phyloP scores from a whole-genome alignment of 2,797 vertebrate species.

The Pangasius sanitwongsei region DNA sequence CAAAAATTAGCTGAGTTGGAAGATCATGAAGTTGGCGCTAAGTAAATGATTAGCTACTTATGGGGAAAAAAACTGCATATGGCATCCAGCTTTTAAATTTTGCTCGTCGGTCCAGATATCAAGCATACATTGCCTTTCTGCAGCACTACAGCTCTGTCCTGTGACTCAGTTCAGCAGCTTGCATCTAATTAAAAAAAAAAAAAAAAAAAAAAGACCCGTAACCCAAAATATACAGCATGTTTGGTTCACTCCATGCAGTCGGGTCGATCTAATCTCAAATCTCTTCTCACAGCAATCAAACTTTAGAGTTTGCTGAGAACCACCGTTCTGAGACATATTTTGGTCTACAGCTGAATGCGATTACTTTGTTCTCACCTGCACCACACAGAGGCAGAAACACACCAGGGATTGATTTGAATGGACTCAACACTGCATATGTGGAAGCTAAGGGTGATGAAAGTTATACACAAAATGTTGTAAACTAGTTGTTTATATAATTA shows the following conservation, averaged over 20 bases:
- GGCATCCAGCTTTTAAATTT: neutral
- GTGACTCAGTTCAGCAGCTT: neutral
- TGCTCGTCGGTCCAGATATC: neutral
- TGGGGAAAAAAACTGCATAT: neutral
- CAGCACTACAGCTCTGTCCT: neutral
- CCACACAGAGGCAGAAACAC: neutral
- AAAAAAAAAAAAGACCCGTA: neutral
- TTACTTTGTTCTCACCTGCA: neutral
- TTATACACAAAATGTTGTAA: neutral
- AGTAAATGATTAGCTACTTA: slow-evolving; percentile 8
- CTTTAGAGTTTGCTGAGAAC: neutral
- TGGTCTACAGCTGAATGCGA: neutral
- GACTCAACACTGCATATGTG: neutral
- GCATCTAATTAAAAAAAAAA: neutral
- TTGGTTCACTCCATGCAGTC: neutral
- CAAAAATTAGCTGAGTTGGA: neutral
- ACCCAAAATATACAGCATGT: neutral
- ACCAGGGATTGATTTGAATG: neutral
- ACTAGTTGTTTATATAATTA: neutral
- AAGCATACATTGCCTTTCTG: neutral
- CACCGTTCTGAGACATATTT: neutral
- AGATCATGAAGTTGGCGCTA: neutral
- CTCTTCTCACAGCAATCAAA: neutral
- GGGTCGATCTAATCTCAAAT: neutral
- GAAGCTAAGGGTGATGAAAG: neutral